Evolutionary conservation across 1,140 invertebrate species (phyloP), one percentile per base, ranked within the genome.

Genomic region (Lasioglossum albipes): DNA sequence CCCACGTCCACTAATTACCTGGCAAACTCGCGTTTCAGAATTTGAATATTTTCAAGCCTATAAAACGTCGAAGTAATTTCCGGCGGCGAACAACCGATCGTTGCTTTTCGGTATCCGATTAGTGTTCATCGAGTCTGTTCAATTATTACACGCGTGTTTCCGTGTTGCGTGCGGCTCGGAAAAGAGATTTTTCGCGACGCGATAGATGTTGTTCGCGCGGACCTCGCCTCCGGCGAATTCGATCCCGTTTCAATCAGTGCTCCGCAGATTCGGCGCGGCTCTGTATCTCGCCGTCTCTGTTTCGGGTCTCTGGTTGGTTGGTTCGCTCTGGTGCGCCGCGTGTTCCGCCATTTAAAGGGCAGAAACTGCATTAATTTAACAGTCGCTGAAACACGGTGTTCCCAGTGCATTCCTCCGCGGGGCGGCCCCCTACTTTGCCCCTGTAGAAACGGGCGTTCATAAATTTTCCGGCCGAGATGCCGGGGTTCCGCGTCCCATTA

Each of bases 401-500:
- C 72, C 52, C 41, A 22, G 72, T 20, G 72, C 72, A 85, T 83
- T 83, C 76, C 81, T 85, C 74, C 74, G 49, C 42, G 42, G 54
- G 49, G 78, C 67, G 64, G 83, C 61, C 69, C 73, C 73, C 72
- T 27, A 27, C 80, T 78, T 72, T 36, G 36, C 36, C 61, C 70
- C 57, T 41, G 45, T 67, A 74, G 80, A 69, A 83, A 77, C 80
- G 74, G 72, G 52, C 76, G 70, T 86, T 87, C 85, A 83, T 86
- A 86, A 86, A 87, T 87, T 87, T 87, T 87, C 77, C 85, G 78
- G 75, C 72, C 65, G 85, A 81, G 77, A 84, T 74, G 62, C 80
- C 76, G 41, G 70, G 62, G 70, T 64, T 87, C 84, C 77, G 80
- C 83, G 86, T 84, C 82, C 79, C 87, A 86, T 88, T 88, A 88